phyloP scores from a whole-genome alignment of 2,888 invertebrate genomes.

The Oscheius sp. region DNA sequence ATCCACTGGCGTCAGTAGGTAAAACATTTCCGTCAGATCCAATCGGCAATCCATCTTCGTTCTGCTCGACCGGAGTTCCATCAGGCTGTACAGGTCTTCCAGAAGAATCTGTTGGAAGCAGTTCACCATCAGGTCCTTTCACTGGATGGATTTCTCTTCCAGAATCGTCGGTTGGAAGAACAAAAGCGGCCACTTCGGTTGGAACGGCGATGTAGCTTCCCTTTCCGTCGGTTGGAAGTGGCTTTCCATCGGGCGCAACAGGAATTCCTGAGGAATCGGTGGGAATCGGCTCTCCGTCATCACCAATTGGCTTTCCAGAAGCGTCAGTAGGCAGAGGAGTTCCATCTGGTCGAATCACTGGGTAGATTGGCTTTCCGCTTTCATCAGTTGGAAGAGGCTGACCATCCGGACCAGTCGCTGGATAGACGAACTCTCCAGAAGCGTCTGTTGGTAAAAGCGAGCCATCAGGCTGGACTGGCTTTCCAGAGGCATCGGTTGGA shows the following conservation, averaged over 20 bases:
- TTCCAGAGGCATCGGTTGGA: constrained; percentile 22
- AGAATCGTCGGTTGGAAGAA: constrained; percentile 35
- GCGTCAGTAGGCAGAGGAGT: constrained; percentile 34
- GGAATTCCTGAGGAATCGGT: constrained; percentile 39
- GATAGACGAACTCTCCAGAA: constrained; percentile 18
- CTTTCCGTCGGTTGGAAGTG: constrained; percentile 38
- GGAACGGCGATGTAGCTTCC: constrained; percentile 38
- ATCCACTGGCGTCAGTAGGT: constrained; percentile 49
- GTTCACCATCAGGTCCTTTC: constrained; percentile 45
- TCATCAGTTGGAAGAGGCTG: constrained; percentile 43
- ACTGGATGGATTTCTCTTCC: constrained; percentile 44
- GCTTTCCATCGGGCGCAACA: constrained; percentile 30
- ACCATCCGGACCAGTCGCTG: constrained; percentile 45
- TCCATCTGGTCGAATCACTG: constrained; percentile 56
- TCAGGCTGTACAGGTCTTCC: constrained; percentile 31
- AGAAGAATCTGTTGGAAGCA: constrained; percentile 43
- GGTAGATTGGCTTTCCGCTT: constrained; percentile 58
- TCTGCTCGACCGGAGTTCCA: constrained; percentile 36
- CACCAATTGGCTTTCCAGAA: constrained; percentile 40
- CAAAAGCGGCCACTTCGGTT: constrained; percentile 44
- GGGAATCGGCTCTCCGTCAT: constrained; percentile 48
- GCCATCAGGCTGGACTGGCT: constrained; percentile 20
- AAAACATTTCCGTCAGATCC: constrained; percentile 42
- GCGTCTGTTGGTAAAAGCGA: not conserved
- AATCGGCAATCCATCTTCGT: constrained; percentile 32